phyloP scores from a whole-genome alignment of 2,888 invertebrate species.

The Eumerus sabulonum region DNA sequence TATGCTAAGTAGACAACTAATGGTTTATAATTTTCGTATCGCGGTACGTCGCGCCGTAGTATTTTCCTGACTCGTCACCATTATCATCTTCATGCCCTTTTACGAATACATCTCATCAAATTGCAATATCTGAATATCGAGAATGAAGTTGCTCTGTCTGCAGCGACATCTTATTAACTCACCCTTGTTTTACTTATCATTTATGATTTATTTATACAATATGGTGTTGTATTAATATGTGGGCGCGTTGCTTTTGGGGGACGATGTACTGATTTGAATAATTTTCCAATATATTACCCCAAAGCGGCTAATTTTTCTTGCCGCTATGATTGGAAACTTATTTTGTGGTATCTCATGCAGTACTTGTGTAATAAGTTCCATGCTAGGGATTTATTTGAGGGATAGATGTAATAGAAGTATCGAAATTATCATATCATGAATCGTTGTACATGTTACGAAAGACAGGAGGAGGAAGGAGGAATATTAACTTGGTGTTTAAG shows the following conservation, averaged over 20 bases:
- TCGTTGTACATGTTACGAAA: no score
- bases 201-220: constrained; percentile 76
- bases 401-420: no score
- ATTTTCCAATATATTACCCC: constrained; percentile 66
- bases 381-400: no score
- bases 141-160: constrained; percentile 62
- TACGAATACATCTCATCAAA: constrained; percentile 62
- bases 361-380: no score
- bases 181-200: constrained; percentile 71
- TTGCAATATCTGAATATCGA: constrained; percentile 67
- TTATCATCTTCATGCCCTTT: constrained; percentile 59
- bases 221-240: constrained; percentile 72
- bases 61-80: constrained; percentile 15
- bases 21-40: constrained; percentile 56
- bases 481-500: no score
- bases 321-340: constrained; percentile 65
- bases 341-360: constrained; percentile 23
- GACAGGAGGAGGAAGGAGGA: no score
- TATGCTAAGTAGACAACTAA: constrained; percentile 45
- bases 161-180: constrained; percentile 66
- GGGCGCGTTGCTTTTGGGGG: constrained; percentile 57
- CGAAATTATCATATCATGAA: no score
- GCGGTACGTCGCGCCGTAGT: constrained; percentile 5
- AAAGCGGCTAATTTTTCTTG: constrained; percentile 65
- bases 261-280: constrained; percentile 62